These are phyloP conservation scores for Petromus typicus DNA, from an alignment of 2,113 vertebrate species.

Conservation along the genomic window DNA sequence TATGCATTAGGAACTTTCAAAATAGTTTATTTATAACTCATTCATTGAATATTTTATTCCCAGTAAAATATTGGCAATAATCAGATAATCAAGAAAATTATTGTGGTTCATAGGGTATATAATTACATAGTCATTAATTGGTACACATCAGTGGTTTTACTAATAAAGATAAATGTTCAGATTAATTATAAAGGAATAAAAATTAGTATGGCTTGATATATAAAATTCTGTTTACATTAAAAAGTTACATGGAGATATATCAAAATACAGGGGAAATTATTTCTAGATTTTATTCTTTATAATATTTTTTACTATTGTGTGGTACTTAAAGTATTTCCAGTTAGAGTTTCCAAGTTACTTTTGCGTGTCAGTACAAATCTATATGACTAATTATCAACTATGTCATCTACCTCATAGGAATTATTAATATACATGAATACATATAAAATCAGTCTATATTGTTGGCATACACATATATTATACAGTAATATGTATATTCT, in stretches of 20 bases:
- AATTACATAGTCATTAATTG: neutral
- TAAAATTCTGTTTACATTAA: neutral
- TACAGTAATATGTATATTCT: neutral
- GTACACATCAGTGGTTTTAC: neutral
- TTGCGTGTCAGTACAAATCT: neutral
- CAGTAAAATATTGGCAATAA: slow-evolving; percentile 26
- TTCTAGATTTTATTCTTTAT: slow-evolving; percentile 18
- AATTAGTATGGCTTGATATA: neutral
- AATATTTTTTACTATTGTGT: neutral
- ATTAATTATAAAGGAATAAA: neutral
- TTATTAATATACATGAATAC: neutral
- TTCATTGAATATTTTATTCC: neutral
- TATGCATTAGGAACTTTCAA: neutral
- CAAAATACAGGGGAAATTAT: neutral
- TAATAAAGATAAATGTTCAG: neutral
- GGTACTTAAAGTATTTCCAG: neutral
- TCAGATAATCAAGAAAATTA: neutral
- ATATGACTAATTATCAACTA: neutral
- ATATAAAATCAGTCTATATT: neutral
- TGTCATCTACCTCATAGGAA: neutral
- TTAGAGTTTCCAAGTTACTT: neutral
- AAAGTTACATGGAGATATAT: neutral
- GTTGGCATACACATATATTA: neutral
- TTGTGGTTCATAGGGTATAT: neutral
- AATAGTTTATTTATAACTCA: neutral